Evolutionary conservation across 2,888 invertebrate genomes (phyloP).

Genomic region (Idaea dimidiata): DNA sequence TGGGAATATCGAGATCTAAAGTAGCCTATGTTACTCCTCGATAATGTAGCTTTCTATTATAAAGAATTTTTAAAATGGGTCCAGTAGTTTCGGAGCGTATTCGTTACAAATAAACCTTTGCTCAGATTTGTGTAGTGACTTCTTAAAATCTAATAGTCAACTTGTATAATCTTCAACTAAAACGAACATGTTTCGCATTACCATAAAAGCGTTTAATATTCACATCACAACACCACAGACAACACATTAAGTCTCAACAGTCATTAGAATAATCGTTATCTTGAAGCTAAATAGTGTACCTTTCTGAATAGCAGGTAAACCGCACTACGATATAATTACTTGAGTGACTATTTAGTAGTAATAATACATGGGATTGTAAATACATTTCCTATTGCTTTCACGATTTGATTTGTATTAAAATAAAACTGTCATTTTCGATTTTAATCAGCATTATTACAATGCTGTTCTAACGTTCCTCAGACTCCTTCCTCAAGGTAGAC

Average conservation of each 20-base stretch:
- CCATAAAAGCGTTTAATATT: neutral
- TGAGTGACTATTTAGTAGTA: neutral
- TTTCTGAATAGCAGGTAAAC: neutral
- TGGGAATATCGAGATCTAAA: too few species aligned
- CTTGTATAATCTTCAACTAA: neutral
- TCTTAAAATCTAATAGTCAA: neutral
- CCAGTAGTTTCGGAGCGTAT: too few species aligned
- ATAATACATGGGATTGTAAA: neutral
- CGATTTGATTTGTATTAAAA: too few species aligned
- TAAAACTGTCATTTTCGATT: too few species aligned
- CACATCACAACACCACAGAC: neutral
- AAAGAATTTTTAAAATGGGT: too few species aligned
- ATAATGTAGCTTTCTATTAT: too few species aligned
- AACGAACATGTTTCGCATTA: neutral
- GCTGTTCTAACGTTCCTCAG: too few species aligned
- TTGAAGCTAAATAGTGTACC: neutral
- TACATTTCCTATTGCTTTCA: too few species aligned
- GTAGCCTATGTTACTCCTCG: too few species aligned
- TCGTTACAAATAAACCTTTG: too few species aligned
- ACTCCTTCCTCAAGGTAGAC: too few species aligned
- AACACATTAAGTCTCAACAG: neutral
- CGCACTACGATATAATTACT: neutral
- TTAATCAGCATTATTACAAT: too few species aligned
- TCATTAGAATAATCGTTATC: neutral
- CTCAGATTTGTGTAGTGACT: neutral